Evolutionary conservation across 2,113 vertebrate species (phyloP).

Genomic region (Stigmatopora argus): DNA sequence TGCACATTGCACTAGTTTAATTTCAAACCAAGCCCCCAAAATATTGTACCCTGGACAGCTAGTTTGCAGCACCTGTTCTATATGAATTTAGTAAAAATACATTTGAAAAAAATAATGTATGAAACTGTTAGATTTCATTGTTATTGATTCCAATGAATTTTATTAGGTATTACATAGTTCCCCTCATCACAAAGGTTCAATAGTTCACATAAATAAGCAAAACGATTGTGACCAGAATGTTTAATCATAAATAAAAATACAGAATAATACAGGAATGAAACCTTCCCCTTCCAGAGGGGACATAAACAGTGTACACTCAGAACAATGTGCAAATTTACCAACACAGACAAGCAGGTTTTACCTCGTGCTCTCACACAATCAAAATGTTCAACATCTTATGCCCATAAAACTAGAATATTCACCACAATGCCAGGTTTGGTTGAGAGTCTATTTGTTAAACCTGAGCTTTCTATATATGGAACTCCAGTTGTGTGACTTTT

Average conservation of each 20-base stretch:
- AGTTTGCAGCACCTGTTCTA: too few species aligned
- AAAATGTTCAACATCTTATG: neutral
- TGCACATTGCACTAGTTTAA: too few species aligned
- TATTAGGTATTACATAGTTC: too few species aligned
- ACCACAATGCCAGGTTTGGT: neutral
- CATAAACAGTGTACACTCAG: conserved; percentile 15
- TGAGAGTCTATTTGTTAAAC: neutral
- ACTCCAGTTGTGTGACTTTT: too few species aligned
- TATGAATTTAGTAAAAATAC: too few species aligned
- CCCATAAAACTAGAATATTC: neutral
- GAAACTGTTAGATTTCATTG: too few species aligned
- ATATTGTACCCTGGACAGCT: too few species aligned
- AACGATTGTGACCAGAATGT: conserved; percentile 9
- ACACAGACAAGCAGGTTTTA: neutral
- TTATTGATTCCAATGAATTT: too few species aligned
- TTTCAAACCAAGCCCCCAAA: too few species aligned
- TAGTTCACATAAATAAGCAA: neutral
- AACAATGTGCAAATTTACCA: conserved; percentile 31
- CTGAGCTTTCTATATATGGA: neutral
- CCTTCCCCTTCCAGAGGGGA: conserved; percentile 45
- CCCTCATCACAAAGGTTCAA: too few species aligned
- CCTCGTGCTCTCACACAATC: neutral
- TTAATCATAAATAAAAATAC: conserved; percentile 37
- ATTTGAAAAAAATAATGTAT: too few species aligned
- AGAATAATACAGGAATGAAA: conserved; percentile 33